These are phyloP conservation scores for Malurus melanocephalus DNA, from an alignment of 2,113 vertebrate genomes.

Conservation along the genomic window DNA sequence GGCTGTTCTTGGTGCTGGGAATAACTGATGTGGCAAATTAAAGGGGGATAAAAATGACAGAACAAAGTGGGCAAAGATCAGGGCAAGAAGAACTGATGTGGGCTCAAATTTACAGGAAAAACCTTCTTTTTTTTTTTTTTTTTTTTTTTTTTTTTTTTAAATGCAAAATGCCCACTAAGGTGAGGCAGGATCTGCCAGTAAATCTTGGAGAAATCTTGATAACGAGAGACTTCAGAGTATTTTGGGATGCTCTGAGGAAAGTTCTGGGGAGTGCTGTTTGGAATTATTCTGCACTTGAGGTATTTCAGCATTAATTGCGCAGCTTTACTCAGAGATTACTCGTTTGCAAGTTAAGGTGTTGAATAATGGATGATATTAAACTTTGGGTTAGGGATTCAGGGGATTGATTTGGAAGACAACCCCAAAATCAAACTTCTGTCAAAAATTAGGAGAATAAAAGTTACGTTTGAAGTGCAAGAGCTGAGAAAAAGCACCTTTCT, in stretches of 20 bases:
- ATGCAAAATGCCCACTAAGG: background rate
- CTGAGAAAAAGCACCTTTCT: background rate
- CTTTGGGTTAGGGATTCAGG: background rate
- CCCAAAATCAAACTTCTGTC: background rate
- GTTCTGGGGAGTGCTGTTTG: background rate
- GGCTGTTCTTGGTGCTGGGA: background rate
- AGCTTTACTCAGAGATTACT: constrained; percentile 19
- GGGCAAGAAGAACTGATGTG: background rate
- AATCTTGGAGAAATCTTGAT: background rate
- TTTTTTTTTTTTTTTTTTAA: background rate
- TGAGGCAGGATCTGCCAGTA: background rate
- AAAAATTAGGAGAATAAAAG: background rate
- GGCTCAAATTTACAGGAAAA: background rate
- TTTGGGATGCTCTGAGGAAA: background rate
- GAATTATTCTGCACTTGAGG: background rate
- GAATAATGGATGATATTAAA: constrained; percentile 52
- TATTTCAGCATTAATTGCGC: constrained; percentile 25
- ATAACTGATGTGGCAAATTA: background rate
- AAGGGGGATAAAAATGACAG: background rate
- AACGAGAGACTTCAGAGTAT: background rate
- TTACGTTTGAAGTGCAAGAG: background rate
- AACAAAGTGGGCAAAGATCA: background rate
- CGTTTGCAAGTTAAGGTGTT: constrained; percentile 19
- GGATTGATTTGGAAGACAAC: background rate
- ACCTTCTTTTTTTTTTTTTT: background rate